These are phyloP conservation scores for Leucophenga maculata DNA, from an alignment of 2,888 invertebrate species.

Conservation along the genomic window DNA sequence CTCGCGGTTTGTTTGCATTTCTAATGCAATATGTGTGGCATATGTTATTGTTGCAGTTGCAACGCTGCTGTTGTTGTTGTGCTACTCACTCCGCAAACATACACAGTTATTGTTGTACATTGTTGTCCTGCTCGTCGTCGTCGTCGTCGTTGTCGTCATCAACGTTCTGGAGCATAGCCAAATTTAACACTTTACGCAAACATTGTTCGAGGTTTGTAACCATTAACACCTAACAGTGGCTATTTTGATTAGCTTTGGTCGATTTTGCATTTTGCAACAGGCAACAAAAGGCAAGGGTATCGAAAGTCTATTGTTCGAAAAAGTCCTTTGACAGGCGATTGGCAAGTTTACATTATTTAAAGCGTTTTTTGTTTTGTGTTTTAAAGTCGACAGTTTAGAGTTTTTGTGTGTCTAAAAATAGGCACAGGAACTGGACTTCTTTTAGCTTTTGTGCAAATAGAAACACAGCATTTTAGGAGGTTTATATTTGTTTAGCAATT, in stretches of 20 bases:
- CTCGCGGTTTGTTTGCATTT: conserved; percentile 56
- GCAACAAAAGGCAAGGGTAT: not conserved
- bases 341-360: not conserved
- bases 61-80: not conserved
- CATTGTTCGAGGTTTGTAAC: conserved; percentile 20
- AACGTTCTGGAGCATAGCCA: conserved; percentile 4
- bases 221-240: conserved; percentile 16
- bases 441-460: too few species aligned
- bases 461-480: too few species aligned
- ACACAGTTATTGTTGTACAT: too few species aligned
- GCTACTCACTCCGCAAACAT: too few species aligned
- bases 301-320: not conserved
- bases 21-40: conserved; percentile 59
- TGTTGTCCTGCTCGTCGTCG: not conserved
- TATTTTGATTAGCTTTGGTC: conserved; percentile 20
- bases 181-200: conserved; percentile 20
- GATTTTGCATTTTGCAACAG: not conserved
- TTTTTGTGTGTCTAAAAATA: too few species aligned
- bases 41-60: conserved; percentile 1
- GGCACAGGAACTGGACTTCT: too few species aligned
- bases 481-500: too few species aligned
- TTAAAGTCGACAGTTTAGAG: too few species aligned
- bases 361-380: too few species aligned
- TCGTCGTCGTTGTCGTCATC: not conserved
- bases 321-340: not conserved